Percentiles rank a stretch among this genome's conserved stretches.
These are phyloP conservation scores for Amphilophus citrinellus DNA, from an alignment of 2,113 vertebrate species.

Conservation along the genomic window DNA sequence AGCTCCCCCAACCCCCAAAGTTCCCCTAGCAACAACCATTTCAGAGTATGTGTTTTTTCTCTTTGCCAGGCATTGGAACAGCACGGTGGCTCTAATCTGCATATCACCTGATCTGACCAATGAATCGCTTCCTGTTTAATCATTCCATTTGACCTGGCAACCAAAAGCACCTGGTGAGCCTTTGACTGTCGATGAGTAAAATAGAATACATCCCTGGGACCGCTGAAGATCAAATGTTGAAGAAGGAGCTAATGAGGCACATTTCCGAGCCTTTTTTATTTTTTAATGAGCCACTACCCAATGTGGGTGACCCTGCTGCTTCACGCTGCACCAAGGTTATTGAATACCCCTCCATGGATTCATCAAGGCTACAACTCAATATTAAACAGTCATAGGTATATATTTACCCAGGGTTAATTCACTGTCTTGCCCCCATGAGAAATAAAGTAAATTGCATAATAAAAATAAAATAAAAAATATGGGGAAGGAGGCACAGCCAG, in stretches of 20 bases:
- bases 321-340: conserved; percentile 22
- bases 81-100: conserved; percentile 64
- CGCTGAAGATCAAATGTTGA: conserved; percentile 56
- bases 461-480: conserved; percentile 9
- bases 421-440: conserved; percentile 27
- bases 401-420: conserved; percentile 66
- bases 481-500: background rate
- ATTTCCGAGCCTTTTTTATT: conserved; percentile 45
- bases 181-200: conserved; percentile 52
- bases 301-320: conserved; percentile 62
- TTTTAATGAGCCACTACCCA: conserved; percentile 68
- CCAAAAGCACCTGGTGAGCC: conserved; percentile 54
- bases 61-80: conserved; percentile 60
- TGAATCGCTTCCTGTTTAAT: conserved; percentile 62
- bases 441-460: conserved; percentile 49
- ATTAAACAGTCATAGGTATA: conserved; percentile 57
- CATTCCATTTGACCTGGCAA: conserved; percentile 69
- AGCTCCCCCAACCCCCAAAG: background rate
- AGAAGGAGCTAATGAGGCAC: conserved; percentile 63
- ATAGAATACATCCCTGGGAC: conserved; percentile 52
- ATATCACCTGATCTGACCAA: conserved; percentile 72
- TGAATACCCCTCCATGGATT: conserved; percentile 54
- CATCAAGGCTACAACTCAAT: conserved; percentile 62
- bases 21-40: conserved; percentile 56
- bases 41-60: conserved; percentile 43